A percentile compares a stretch with the other conserved stretches of the same genome.
phyloP scores from a whole-genome alignment of 2,797 vertebrate genomes.

The Centropyge bicolor region DNA sequence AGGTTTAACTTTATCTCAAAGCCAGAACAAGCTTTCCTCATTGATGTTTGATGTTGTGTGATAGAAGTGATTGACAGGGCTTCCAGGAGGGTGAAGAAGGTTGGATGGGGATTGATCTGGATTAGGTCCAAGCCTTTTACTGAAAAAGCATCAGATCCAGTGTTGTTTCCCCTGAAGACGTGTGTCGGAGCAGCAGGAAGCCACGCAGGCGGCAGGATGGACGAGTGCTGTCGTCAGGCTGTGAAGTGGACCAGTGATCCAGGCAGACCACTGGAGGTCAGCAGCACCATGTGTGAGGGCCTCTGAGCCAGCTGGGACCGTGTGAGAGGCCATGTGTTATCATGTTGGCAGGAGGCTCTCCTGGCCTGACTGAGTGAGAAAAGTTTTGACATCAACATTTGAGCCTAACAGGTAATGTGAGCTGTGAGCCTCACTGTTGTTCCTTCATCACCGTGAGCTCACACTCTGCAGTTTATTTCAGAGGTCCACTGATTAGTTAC shows the following conservation, averaged over 20 bases:
- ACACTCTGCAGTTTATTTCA: too few species aligned
- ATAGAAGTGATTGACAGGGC: background rate
- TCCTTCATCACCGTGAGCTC: too few species aligned
- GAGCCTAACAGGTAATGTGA: too few species aligned
- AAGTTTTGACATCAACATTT: background rate
- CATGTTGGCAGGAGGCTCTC: background rate
- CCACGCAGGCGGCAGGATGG: background rate
- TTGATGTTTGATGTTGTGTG: background rate
- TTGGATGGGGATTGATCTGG: background rate
- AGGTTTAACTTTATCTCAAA: conserved; percentile 29
- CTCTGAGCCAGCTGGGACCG: conserved; percentile 4
- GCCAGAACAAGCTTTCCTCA: background rate
- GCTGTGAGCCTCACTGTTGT: too few species aligned
- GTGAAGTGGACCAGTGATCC: conserved; percentile 56
- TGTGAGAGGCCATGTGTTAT: background rate
- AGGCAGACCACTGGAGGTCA: conserved; percentile 84
- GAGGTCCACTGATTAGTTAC: too few species aligned
- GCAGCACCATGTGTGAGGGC: conserved; percentile 69
- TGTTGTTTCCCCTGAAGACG: too few species aligned
- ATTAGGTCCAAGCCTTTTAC: background rate
- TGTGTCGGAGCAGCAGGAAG: background rate
- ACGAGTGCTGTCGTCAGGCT: background rate
- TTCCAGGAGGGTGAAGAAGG: background rate
- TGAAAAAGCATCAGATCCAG: fast-evolving
- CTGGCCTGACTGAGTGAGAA: background rate